Conservation (phyloP, 1,140 invertebrate species). For the Bombyx mandarina region DNA sequence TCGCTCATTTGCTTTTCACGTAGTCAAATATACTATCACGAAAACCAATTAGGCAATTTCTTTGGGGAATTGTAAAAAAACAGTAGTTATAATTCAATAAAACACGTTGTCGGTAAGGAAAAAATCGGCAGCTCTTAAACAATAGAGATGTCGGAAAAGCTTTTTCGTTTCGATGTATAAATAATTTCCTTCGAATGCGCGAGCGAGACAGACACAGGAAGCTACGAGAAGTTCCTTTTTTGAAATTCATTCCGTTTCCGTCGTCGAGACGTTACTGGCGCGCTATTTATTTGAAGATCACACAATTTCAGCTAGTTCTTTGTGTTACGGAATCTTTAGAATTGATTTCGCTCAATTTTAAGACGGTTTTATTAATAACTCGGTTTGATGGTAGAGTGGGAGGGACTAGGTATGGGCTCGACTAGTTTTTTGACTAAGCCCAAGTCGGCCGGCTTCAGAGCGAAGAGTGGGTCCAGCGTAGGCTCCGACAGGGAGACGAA, state of each 20-base stretch:
- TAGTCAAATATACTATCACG: no score
- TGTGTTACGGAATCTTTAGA: neutral
- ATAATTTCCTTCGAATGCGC: slow-evolving; percentile 23
- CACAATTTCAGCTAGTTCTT: neutral
- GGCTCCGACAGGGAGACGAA: slow-evolving; percentile 60
- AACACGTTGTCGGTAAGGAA: no score
- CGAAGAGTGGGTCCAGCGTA: slow-evolving; percentile 51
- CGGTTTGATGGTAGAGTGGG: neutral
- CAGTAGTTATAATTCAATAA: no score
- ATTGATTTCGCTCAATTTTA: neutral
- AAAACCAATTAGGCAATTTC: no score
- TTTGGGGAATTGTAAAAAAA: no score
- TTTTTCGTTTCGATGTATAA: slow-evolving; percentile 32
- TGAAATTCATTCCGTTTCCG: slow-evolving; percentile 38
- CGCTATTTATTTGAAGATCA: slow-evolving; percentile 2
- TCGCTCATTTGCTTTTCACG: no score
- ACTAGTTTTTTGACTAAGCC: slow-evolving; percentile 54
- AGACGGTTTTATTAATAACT: neutral
- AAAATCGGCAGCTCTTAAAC: no score
- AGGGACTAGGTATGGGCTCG: slow-evolving; percentile 43
- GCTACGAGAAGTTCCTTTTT: slow-evolving; percentile 27
- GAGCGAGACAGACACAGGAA: slow-evolving; percentile 51
- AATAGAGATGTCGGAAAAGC: slow-evolving; percentile 26
- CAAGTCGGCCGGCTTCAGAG: slow-evolving; percentile 38
- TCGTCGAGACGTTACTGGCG: slow-evolving; percentile 9